Evolutionary conservation across 2,113 vertebrate species (phyloP), one percentile per base, ranked within the genome.

Genomic region (Lates calcarifer): DNA sequence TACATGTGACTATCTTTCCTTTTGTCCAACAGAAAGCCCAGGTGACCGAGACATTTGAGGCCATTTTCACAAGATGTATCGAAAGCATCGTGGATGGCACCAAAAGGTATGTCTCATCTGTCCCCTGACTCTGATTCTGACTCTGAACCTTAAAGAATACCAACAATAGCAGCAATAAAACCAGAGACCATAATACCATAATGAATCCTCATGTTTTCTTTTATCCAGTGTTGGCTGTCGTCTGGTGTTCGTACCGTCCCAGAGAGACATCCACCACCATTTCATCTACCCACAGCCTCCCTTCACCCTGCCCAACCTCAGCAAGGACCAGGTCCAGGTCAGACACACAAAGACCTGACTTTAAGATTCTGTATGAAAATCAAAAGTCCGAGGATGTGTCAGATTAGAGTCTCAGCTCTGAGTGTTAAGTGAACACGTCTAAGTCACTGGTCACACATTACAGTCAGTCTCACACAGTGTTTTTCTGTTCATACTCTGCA

Each of bases 211-310:
- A 0, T 77, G 12, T 77, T 82, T 37, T 69, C 15, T 57, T 74
- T 7, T 26, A 1, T 47, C 22, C 79, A 96, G 95, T 29, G 90
- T 93, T 5, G 94, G 92, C 63, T 95, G 94, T 8, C 96, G 80
- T 29, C 93, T 99, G 1, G 94, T 99, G 11, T 93, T 98, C 5
- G 95, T 97, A 7, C 98, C 98, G 0, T 98, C 97, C 0, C 88
- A 96, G 79, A 94, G 97, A 74, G 98, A 99, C 2, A 88, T 96
- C 33, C 95, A 97, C 79, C 97, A 97, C 0, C 93, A 96, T 6
- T 95, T 89, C 0, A 93, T 99, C 57, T 99, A 97, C 77, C 97
- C 98, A 0, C 97, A 98, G 87, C 97, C 98, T 0, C 97, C 97
- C 0, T 97, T 98, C 85, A 77, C 15, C 74, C 79, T 70, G 86